phyloP scores from a whole-genome alignment of 2,113 vertebrate genomes.

The Sceloporus tristichus region DNA sequence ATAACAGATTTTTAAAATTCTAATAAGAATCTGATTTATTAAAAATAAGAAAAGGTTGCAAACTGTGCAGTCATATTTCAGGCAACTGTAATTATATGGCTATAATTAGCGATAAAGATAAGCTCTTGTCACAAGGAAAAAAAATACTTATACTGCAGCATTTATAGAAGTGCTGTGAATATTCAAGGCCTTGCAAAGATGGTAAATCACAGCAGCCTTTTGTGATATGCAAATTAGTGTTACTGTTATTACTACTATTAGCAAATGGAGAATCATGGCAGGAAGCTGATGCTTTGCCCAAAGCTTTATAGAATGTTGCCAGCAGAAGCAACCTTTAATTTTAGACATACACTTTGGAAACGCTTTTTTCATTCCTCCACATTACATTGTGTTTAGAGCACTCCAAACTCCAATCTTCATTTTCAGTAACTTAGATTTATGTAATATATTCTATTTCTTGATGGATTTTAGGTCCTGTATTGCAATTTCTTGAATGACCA shows the following conservation, averaged over 20 bases:
- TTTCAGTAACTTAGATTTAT: not conserved
- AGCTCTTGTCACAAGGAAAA: conserved; percentile 54
- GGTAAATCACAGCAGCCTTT: conserved; percentile 51
- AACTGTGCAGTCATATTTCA: conserved; percentile 48
- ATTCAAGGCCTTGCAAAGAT: conserved; percentile 42
- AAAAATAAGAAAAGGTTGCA: conserved; percentile 54
- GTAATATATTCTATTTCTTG: not conserved
- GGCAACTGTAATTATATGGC: conserved; percentile 58
- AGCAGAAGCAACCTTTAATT: conserved; percentile 45
- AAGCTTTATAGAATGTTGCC: conserved; percentile 40
- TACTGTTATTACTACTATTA: conserved; percentile 53
- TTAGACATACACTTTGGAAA: conserved; percentile 34
- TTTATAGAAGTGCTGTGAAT: conserved; percentile 43
- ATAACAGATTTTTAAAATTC: conserved; percentile 39
- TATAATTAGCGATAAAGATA: conserved; percentile 68
- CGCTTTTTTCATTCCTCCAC: conserved; percentile 27
- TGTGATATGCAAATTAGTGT: conserved; percentile 47
- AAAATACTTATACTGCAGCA: conserved; percentile 62
- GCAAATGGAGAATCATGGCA: conserved; percentile 49
- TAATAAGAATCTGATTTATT: conserved; percentile 46
- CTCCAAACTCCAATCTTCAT: conserved; percentile 9
- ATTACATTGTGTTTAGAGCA: not conserved
- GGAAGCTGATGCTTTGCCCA: conserved; percentile 51
- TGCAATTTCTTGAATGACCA: not conserved
- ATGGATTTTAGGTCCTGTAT: not conserved